Evolutionary conservation across 2,797 vertebrate species (phyloP).

Genomic region (Falco concolor): DNA sequence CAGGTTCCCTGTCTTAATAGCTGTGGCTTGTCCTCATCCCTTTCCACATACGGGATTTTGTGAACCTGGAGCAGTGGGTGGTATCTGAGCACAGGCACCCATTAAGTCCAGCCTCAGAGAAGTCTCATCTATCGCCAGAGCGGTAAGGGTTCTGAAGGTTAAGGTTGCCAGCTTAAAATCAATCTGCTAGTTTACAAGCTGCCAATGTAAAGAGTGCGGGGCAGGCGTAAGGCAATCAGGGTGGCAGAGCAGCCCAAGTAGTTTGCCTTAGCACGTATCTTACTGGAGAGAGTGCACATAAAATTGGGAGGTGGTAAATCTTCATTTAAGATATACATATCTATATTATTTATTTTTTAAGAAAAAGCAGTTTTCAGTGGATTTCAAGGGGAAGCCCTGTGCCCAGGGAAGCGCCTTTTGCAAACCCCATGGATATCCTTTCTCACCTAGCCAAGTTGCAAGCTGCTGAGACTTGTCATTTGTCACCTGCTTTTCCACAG

Average conservation of each 20-base stretch:
- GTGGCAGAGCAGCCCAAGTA: neutral
- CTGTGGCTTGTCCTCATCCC: neutral
- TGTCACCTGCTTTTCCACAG: neutral
- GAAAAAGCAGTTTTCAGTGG: neutral
- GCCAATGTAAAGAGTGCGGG: neutral
- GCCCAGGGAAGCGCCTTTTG: neutral
- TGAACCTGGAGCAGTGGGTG: neutral
- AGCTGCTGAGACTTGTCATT: neutral
- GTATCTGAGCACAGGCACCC: neutral
- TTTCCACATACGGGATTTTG: neutral
- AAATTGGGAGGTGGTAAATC: neutral
- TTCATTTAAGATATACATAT: too few relatives aligned
- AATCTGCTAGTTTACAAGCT: conserved; percentile 24
- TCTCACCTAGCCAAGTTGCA: neutral
- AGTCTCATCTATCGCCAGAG: neutral
- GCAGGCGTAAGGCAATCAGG: neutral
- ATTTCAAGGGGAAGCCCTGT: neutral
- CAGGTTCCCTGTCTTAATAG: neutral
- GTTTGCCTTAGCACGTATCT: fast-evolving
- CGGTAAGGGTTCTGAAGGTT: neutral
- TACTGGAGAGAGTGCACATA: neutral
- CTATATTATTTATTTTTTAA: neutral
- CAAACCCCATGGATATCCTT: neutral
- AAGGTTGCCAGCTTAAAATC: neutral
- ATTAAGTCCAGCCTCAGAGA: neutral